A percentile compares a stretch with the other conserved stretches of the same genome.
These are phyloP conservation scores for Acestrorhynchus altus DNA, from an alignment of 2,797 vertebrate genomes.

Conservation along the genomic window DNA sequence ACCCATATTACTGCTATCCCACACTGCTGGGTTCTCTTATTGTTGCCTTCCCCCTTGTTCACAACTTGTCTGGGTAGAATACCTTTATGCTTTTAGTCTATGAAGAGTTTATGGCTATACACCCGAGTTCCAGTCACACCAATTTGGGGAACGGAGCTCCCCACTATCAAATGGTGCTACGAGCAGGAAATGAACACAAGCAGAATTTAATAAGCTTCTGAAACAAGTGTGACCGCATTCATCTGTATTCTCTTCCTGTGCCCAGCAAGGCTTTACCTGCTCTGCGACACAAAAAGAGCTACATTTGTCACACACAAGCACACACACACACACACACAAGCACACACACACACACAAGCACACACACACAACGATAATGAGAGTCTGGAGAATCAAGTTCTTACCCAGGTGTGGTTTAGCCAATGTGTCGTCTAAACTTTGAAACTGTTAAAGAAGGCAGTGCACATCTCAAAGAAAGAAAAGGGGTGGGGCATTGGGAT, in stretches of 20 bases:
- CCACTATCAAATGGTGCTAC: constrained; percentile 10
- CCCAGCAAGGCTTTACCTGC: constrained; percentile 50
- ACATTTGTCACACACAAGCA: constrained; percentile 43
- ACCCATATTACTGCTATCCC: neutral
- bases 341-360: constrained; percentile 30
- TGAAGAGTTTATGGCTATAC: constrained; percentile 2
- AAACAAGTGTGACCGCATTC: constrained; percentile 32
- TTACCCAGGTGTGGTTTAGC: constrained; percentile 52
- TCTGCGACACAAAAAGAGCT: constrained; percentile 31
- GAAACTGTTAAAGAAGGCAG: constrained; percentile 31
- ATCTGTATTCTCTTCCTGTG: constrained; percentile 46
- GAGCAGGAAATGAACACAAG: constrained; percentile 15
- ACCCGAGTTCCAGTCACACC: constrained; percentile 19
- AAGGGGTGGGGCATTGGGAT: too few species aligned
- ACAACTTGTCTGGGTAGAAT: neutral
- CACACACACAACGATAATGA: constrained; percentile 43
- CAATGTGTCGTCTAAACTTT: constrained; percentile 43
- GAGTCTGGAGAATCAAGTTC: constrained; percentile 43
- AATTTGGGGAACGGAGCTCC: neutral
- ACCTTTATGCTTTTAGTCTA: neutral
- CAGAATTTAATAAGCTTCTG: constrained; percentile 43
- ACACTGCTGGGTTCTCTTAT: neutral
- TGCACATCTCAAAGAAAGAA: neutral
- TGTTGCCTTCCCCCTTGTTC: neutral
- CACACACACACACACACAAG: constrained; percentile 28